phyloP scores from a whole-genome alignment of 2,888 invertebrate species.

The Villa cingulata region DNA sequence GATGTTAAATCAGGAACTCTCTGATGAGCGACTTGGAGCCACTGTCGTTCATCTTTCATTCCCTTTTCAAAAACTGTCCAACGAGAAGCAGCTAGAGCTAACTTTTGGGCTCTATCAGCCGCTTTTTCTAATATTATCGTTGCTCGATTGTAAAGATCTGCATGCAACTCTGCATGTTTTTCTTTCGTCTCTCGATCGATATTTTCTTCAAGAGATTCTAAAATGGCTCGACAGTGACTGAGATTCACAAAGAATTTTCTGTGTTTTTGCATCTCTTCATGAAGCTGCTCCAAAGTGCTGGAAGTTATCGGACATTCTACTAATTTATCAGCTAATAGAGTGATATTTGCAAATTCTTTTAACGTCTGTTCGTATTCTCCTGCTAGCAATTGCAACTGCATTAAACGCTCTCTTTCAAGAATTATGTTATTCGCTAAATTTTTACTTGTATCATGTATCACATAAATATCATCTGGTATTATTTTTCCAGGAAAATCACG shows the following conservation, averaged over 20 bases:
- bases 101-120: slow-evolving; percentile 64
- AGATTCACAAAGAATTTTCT: slow-evolving; percentile 78
- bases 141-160: slow-evolving; percentile 62
- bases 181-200: slow-evolving; percentile 66
- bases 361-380: slow-evolving; percentile 82
- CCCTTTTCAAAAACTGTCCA: slow-evolving; percentile 72
- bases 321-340: slow-evolving; percentile 67
- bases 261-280: slow-evolving; percentile 80
- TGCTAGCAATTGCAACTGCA: slow-evolving; percentile 60
- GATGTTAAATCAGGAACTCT: slow-evolving; percentile 67
- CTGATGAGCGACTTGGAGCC: slow-evolving; percentile 73
- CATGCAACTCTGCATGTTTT: slow-evolving; percentile 58
- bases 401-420: slow-evolving; percentile 58
- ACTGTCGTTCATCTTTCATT: slow-evolving; percentile 68
- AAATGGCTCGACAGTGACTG: slow-evolving; percentile 72
- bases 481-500: slow-evolving; percentile 56
- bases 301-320: slow-evolving; percentile 66
- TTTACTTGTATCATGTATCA: slow-evolving; percentile 51
- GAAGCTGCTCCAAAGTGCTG: slow-evolving; percentile 61
- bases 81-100: slow-evolving; percentile 71
- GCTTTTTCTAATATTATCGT: slow-evolving; percentile 66
- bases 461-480: slow-evolving; percentile 50
- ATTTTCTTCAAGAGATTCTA: slow-evolving; percentile 74
- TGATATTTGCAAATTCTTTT: slow-evolving; percentile 74
- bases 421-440: slow-evolving; percentile 55